These are phyloP conservation scores for Morone chrysops DNA, from an alignment of 2,113 vertebrate species.

Conservation along the genomic window DNA sequence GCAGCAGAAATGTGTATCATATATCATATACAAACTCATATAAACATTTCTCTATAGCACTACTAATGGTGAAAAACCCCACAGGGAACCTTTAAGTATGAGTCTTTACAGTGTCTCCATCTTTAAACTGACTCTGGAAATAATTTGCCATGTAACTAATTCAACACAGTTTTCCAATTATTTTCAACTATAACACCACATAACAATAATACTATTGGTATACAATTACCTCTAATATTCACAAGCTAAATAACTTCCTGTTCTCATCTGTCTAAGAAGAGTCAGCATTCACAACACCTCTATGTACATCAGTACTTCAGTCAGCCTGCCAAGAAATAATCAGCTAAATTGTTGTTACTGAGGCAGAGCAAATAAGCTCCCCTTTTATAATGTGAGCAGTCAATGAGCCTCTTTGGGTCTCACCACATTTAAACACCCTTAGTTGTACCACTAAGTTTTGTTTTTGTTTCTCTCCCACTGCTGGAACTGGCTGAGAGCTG, in stretches of 20 bases:
- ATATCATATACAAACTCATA: background rate
- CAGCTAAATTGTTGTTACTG: conserved; percentile 8
- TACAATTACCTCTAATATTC: background rate
- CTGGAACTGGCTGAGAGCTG: conserved; percentile 3
- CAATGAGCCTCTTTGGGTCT: conserved; percentile 27
- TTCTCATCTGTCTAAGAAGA: background rate
- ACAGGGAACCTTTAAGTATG: background rate
- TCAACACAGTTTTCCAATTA: background rate
- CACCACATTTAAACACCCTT: conserved; percentile 55
- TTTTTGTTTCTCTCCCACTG: conserved; percentile 40
- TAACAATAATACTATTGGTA: background rate
- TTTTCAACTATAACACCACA: background rate
- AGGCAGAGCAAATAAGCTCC: conserved; percentile 13
- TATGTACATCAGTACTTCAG: background rate
- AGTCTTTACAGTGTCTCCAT: background rate
- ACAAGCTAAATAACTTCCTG: background rate
- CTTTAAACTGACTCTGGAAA: background rate
- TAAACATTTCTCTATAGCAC: background rate
- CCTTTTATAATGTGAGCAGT: conserved; percentile 23
- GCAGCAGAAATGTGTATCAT: background rate
- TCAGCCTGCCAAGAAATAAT: conserved; percentile 17
- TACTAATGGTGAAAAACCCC: background rate
- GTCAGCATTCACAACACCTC: conserved; percentile 2
- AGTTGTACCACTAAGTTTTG: conserved; percentile 34
- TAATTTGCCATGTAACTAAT: background rate